Percentiles rank a stretch among this genome's conserved stretches.
These are phyloP conservation scores for Solea senegalensis DNA, from an alignment of 2,113 vertebrate genomes.

Conservation along the genomic window DNA sequence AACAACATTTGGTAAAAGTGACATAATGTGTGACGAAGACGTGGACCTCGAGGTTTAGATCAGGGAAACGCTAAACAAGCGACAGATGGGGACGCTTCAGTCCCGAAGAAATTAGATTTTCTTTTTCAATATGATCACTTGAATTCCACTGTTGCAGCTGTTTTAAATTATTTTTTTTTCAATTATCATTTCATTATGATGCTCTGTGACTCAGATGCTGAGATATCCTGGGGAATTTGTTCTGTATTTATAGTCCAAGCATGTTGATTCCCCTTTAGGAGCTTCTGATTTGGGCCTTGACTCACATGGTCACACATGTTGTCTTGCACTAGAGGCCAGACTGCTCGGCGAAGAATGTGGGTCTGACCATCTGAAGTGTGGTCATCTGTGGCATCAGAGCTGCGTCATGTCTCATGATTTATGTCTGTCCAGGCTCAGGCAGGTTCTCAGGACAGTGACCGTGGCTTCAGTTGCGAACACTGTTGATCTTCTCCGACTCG, in stretches of 20 bases:
- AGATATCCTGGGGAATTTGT: neutral
- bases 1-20: too few species aligned
- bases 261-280: conserved; percentile 20
- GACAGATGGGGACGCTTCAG: neutral
- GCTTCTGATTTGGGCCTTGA: conserved; percentile 32
- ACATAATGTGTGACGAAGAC: too few species aligned
- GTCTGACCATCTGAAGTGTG: conserved; percentile 60
- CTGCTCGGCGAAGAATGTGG: conserved; percentile 56
- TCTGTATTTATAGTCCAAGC: neutral
- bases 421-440: conserved; percentile 32
- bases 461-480: too few species aligned
- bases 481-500: too few species aligned
- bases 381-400: conserved; percentile 17
- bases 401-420: neutral
- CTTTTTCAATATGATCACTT: neutral
- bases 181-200: conserved; percentile 8
- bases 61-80: neutral
- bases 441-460: neutral
- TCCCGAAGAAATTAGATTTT: conserved; percentile 6
- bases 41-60: neutral
- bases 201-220: conserved; percentile 32
- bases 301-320: conserved; percentile 42
- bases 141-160: conserved; percentile 15
- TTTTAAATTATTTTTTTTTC: neutral
- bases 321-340: conserved; percentile 39